Conservation (phyloP, 2,797 vertebrate genomes). For the Notoglanidium macrostoma region DNA sequence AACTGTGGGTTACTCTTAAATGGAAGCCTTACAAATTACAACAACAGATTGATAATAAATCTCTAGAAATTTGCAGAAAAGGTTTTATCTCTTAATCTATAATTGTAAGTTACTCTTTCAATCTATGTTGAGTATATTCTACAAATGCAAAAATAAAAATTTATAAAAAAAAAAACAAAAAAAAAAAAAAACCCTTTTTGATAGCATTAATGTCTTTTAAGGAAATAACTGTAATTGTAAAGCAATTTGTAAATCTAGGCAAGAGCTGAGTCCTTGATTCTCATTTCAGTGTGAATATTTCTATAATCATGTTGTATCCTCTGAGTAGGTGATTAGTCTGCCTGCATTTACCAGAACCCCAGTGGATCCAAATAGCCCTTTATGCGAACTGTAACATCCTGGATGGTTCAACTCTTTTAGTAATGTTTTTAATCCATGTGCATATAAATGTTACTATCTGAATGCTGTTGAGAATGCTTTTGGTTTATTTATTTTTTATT, state of each 20-base stretch:
- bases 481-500: background rate
- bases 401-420: background rate
- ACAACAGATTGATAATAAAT: background rate
- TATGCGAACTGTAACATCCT: background rate
- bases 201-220: background rate
- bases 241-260: background rate
- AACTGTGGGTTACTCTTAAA: conserved; percentile 24
- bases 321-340: background rate
- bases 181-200: background rate
- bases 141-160: background rate
- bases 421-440: background rate
- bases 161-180: background rate
- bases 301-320: background rate
- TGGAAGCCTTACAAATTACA: background rate
- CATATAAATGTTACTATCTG: background rate
- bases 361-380: background rate
- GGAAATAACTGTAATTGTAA: background rate
- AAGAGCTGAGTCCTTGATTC: background rate
- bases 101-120: background rate
- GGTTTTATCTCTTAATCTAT: background rate
- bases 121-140: background rate
- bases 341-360: background rate
- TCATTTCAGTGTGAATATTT: background rate
- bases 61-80: background rate
- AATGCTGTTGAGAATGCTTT: background rate